phyloP scores from a whole-genome alignment of 2,797 vertebrate genomes.

The Moxostoma hubbsi region DNA sequence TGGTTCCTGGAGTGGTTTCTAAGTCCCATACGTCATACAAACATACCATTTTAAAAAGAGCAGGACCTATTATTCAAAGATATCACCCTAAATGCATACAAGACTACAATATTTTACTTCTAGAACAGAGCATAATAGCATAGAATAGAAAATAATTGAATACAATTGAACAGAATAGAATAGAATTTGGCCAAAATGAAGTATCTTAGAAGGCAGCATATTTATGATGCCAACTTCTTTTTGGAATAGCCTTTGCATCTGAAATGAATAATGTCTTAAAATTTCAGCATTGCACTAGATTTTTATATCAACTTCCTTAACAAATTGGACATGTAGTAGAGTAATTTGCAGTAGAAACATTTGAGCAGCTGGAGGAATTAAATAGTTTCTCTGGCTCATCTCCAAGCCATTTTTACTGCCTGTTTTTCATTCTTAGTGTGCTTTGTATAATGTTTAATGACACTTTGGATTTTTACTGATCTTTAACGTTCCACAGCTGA shows the following conservation, averaged over 20 bases:
- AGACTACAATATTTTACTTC: not conserved
- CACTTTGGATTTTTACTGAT: constrained; percentile 77
- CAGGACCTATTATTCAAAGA: not conserved
- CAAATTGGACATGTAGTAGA: constrained; percentile 71
- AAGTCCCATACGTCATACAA: constrained; percentile 22
- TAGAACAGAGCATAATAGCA: not conserved
- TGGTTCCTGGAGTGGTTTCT: constrained; percentile 28
- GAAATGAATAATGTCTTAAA: not conserved
- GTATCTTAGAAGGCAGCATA: not conserved
- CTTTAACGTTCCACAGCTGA: constrained; percentile 67
- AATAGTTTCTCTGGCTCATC: constrained; percentile 73
- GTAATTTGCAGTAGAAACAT: constrained; percentile 72
- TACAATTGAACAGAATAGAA: too few species aligned
- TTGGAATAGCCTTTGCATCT: not conserved
- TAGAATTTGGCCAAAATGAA: too few species aligned
- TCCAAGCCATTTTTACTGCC: constrained; percentile 71
- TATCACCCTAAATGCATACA: not conserved
- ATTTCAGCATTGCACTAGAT: not conserved
- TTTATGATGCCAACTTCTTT: not conserved
- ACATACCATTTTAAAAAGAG: constrained; percentile 15
- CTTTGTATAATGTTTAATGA: constrained; percentile 80
- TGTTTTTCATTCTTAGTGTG: constrained; percentile 73
- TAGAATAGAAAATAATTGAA: not conserved
- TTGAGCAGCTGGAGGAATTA: constrained; percentile 75
- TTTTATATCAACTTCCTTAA: constrained; percentile 68